phyloP scores from a whole-genome alignment of 1,140 invertebrate genomes.

The Lepidurus packardi region DNA sequence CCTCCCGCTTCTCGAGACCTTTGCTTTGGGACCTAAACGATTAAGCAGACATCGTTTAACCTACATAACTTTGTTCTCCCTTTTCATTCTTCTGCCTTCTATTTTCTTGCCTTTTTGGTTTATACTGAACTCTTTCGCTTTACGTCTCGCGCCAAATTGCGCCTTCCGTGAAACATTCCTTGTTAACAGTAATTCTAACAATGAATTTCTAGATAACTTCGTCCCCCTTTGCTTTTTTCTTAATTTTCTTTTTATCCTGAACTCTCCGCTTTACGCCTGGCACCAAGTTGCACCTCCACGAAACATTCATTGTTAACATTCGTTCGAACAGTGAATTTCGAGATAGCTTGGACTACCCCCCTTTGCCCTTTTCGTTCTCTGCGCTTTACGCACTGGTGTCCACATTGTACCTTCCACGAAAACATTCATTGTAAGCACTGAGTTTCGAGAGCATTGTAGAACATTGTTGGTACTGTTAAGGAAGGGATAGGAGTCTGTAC shows the following conservation, averaged over 20 bases:
- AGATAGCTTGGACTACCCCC: no score
- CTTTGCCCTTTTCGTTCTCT: no score
- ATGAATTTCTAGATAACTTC: background rate
- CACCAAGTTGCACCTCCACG: background rate
- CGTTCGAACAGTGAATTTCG: no score
- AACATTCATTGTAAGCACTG: no score
- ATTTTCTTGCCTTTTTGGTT: background rate
- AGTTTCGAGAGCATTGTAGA: no score
- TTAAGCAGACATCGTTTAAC: conserved; percentile 7
- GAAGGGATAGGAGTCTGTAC: no score
- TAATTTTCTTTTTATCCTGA: background rate
- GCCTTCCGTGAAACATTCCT: no score
- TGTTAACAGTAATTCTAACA: no score
- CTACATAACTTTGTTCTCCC: background rate
- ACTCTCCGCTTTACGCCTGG: background rate
- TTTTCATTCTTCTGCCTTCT: background rate
- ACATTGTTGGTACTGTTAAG: no score
- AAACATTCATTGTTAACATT: no score
- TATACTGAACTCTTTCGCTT: background rate
- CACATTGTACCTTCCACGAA: no score
- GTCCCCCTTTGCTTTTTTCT: background rate
- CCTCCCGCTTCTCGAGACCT: background rate
- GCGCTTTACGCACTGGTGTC: no score
- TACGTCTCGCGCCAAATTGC: background rate
- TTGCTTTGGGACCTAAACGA: conserved; percentile 3